phyloP scores from a whole-genome alignment of 2,797 vertebrate species.

The Bucorvus abyssinicus region DNA sequence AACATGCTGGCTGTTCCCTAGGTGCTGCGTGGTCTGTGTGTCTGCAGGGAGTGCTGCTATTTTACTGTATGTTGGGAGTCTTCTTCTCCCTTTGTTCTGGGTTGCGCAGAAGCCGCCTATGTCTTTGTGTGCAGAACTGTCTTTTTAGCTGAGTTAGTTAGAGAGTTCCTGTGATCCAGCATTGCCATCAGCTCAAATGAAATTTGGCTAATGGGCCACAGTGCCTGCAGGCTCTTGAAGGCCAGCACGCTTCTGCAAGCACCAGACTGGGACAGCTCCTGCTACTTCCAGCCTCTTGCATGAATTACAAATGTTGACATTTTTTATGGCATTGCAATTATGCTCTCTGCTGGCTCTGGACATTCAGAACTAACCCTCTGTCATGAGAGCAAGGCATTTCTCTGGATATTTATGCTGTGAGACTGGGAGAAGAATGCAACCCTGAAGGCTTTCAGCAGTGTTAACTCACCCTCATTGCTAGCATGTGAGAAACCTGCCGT shows the following conservation, averaged over 20 bases:
- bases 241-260: background rate
- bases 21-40: background rate
- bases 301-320: background rate
- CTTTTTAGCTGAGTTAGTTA: background rate
- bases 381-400: background rate
- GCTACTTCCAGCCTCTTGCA: background rate
- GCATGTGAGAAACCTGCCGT: background rate
- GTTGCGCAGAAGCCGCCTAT: background rate
- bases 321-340: slow-evolving; percentile 8
- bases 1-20: background rate
- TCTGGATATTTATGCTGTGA: slow-evolving; percentile 1
- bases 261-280: background rate
- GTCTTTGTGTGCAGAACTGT: background rate
- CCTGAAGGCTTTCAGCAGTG: background rate
- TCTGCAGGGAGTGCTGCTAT: background rate
- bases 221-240: background rate
- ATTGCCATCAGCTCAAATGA: background rate
- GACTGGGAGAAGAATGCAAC: background rate
- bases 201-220: background rate
- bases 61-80: background rate
- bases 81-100: background rate
- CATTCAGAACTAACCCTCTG: background rate
- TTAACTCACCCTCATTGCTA: background rate
- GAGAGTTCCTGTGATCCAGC: background rate
- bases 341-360: background rate